phyloP scores from a whole-genome alignment of 2,797 vertebrate species.

The Knipowitschia caucasica region DNA sequence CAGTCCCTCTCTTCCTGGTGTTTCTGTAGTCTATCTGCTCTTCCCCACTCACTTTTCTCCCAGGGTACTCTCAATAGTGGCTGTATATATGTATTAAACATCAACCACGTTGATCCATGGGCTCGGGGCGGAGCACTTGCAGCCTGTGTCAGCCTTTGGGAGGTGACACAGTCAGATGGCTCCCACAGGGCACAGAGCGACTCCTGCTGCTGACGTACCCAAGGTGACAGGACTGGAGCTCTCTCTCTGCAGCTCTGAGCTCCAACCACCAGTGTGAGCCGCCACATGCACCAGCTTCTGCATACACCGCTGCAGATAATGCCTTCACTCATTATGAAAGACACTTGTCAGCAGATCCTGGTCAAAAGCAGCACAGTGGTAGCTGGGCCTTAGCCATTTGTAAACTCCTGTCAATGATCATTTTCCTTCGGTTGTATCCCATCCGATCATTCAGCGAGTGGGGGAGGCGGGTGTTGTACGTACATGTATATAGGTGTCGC shows the following conservation, averaged over 20 bases:
- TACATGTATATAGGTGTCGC: too few relatives aligned
- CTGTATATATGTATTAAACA: slow-evolving; percentile 62
- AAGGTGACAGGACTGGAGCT: slow-evolving; percentile 59
- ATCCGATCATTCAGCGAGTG: too few relatives aligned
- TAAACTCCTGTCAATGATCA: too few relatives aligned
- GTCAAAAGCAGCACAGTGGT: too few relatives aligned
- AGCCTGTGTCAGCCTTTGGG: slow-evolving; percentile 57
- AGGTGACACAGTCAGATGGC: slow-evolving; percentile 67
- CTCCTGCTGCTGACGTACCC: slow-evolving; percentile 66
- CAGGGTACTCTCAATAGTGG: slow-evolving; percentile 45
- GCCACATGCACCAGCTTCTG: slow-evolving; percentile 38
- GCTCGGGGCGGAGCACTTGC: slow-evolving; percentile 48
- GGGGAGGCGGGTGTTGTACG: too few relatives aligned
- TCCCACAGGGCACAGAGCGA: slow-evolving; percentile 60
- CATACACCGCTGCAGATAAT: too few relatives aligned
- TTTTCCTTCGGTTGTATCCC: too few relatives aligned
- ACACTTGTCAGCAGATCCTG: slow-evolving; percentile 36
- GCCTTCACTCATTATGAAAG: too few relatives aligned
- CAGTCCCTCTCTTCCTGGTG: slow-evolving; percentile 42
- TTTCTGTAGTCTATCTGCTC: slow-evolving; percentile 44
- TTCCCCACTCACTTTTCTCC: slow-evolving; percentile 35
- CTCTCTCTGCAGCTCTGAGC: slow-evolving; percentile 20
- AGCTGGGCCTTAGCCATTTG: too few relatives aligned
- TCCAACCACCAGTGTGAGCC: slow-evolving; percentile 23
- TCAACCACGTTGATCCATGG: slow-evolving; percentile 53